Evolutionary conservation across 2,797 vertebrate genomes (phyloP).

Genomic region (Acipenser transmontanus): DNA sequence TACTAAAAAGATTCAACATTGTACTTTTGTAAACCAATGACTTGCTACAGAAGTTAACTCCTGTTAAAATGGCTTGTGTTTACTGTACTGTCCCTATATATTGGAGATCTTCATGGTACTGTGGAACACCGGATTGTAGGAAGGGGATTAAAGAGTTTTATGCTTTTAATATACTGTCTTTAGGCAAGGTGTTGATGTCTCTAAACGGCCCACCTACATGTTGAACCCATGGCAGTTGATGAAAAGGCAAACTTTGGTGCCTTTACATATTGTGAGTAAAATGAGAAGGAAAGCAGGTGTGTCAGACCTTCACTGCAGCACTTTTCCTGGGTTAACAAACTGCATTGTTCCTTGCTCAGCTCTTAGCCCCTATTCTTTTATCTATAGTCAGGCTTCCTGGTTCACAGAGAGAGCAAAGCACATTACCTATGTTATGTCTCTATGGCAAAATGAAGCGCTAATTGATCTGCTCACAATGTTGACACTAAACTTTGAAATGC

Average conservation of each 20-base stretch:
- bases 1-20: no score
- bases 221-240: not conserved
- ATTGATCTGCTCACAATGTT: constrained; percentile 39
- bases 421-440: constrained; percentile 44
- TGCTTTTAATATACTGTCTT: not conserved
- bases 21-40: no score
- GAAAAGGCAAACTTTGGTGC: constrained; percentile 2
- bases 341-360: constrained; percentile 14
- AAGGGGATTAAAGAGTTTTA: no score
- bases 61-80: no score
- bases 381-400: constrained; percentile 36
- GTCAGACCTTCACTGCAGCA: constrained; percentile 7
- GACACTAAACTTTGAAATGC: not conserved
- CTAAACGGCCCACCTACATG: no score
- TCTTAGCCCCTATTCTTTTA: constrained; percentile 29
- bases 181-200: not conserved
- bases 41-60: no score
- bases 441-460: constrained; percentile 49
- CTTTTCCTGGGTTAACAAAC: constrained; percentile 3
- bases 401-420: constrained; percentile 49
- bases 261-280: constrained; percentile 16
- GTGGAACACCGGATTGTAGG: not conserved
- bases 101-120: not conserved
- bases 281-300: constrained; percentile 35
- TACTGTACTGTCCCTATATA: no score